Evolutionary conservation across 2,113 vertebrate species (phyloP).

Genomic region (Festucalex cinctus): DNA sequence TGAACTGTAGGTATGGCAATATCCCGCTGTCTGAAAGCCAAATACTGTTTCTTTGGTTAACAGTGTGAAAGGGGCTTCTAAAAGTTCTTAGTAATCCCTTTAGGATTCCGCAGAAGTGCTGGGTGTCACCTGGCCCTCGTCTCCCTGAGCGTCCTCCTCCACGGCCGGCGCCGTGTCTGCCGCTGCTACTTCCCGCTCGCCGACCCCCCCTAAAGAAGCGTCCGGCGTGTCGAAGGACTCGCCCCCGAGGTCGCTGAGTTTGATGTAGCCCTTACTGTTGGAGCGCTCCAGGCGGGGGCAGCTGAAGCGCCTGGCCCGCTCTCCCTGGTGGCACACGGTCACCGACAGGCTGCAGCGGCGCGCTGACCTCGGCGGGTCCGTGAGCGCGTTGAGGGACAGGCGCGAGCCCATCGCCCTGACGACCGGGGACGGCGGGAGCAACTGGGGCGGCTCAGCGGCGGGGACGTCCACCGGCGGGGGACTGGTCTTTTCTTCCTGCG

Average conservation of each 20-base stretch:
- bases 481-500: conserved; percentile 30
- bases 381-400: conserved; percentile 69
- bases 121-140: conserved; percentile 31
- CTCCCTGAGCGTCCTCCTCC: conserved; percentile 48
- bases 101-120: conserved; percentile 50
- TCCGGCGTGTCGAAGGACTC: conserved; percentile 81
- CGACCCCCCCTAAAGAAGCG: conserved; percentile 39
- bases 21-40: neutral
- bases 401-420: conserved; percentile 64
- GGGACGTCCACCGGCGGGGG: conserved; percentile 44
- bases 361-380: conserved; percentile 67
- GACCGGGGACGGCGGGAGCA: conserved; percentile 63
- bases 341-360: conserved; percentile 65
- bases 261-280: conserved; percentile 91
- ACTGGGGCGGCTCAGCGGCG: conserved; percentile 71
- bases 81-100: conserved; percentile 3
- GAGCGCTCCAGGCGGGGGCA: conserved; percentile 80
- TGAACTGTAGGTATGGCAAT: neutral
- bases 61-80: neutral
- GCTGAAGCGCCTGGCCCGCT: conserved; percentile 75
- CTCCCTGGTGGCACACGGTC: conserved; percentile 53
- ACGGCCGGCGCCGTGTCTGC: conserved; percentile 20
- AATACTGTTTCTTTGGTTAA: neutral
- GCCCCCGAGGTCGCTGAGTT: conserved; percentile 80
- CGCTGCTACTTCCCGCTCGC: conserved; percentile 63